These are phyloP conservation scores for Actias luna DNA, from an alignment of 2,888 invertebrate genomes.

Conservation along the genomic window DNA sequence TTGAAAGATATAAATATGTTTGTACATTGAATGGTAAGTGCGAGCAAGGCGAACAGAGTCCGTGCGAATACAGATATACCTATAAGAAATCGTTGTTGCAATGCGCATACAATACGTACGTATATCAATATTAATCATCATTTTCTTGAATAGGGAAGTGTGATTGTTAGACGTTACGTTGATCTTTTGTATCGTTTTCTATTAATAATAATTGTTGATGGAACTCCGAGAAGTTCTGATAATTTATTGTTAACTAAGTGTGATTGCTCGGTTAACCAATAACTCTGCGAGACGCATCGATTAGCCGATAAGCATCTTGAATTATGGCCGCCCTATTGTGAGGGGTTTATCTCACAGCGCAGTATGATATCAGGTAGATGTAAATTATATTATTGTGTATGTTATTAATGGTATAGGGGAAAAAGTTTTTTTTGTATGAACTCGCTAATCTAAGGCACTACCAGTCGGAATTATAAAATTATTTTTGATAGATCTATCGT, in stretches of 20 bases:
- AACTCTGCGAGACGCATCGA: slow-evolving; percentile 37
- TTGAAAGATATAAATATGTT: no score
- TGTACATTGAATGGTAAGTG: no score
- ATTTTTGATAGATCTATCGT: no score
- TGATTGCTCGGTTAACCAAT: slow-evolving; percentile 33
- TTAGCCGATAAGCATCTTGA: slow-evolving; percentile 51
- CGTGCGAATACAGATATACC: not conserved
- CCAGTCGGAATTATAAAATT: no score
- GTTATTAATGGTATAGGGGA: no score
- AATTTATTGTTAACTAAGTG: slow-evolving; percentile 16
- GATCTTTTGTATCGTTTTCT: slow-evolving; percentile 11
- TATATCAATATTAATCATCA: not conserved
- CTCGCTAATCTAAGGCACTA: no score
- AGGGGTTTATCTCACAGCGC: slow-evolving; percentile 26
- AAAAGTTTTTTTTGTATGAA: no score
- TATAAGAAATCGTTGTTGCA: not conserved
- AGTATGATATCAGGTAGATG: not conserved
- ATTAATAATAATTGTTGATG: slow-evolving; percentile 19
- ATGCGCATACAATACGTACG: not conserved
- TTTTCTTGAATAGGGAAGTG: not conserved
- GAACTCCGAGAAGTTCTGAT: slow-evolving; percentile 14
- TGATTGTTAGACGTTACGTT: slow-evolving; percentile 3
- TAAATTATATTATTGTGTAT: no score
- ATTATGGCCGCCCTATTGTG: slow-evolving; percentile 37
- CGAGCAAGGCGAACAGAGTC: not conserved